phyloP scores from a whole-genome alignment of 2,113 vertebrate species.

The Bos taurus region ARS-UCD2.0 NC_037342.1:7873501-7874000 shows the following conservation, averaged over 20 bases:
- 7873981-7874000: background rate
- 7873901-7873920: background rate
- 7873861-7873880: background rate
- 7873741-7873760: background rate
- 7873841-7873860: background rate
- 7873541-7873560: background rate
- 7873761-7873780: background rate
- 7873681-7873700: background rate
- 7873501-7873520: background rate
- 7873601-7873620: background rate
- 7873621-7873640: background rate
- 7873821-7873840: background rate
- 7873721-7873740: background rate
- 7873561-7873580: background rate
- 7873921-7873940: background rate
- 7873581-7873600: background rate
- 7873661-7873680: background rate
- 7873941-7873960: background rate
- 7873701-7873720: background rate
- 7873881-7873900: background rate
- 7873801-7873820: background rate
- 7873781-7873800: background rate
- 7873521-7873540: background rate
- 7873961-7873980: background rate
- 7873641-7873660: background rate